These are phyloP conservation scores for Habrosyne pyritoides DNA, from an alignment of 2,888 invertebrate species.

Conservation along the genomic window DNA sequence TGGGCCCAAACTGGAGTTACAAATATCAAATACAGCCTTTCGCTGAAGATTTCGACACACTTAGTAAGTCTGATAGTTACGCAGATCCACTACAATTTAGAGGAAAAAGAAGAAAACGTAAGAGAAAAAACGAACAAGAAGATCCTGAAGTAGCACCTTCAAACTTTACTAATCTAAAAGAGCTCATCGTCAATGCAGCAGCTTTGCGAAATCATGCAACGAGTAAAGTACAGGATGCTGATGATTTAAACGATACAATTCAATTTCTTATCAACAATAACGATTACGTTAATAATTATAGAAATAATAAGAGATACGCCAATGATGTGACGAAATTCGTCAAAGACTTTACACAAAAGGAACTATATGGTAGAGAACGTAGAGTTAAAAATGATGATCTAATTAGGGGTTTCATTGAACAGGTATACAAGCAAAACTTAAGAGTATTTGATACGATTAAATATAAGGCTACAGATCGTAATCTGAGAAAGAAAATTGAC, in stretches of 20 bases:
- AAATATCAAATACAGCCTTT: constrained; percentile 27
- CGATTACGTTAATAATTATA: not conserved
- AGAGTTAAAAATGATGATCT: constrained; percentile 41
- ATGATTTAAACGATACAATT: not conserved
- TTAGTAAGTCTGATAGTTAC: not conserved
- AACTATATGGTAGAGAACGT: constrained; percentile 18
- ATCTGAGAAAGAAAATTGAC: constrained; percentile 32
- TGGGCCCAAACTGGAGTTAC: constrained; percentile 49
- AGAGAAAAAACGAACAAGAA: not conserved
- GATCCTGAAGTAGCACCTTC: not conserved
- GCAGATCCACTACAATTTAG: not conserved
- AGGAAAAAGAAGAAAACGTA: not conserved
- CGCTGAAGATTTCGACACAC: not conserved
- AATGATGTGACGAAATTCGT: constrained; percentile 10
- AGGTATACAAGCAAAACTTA: constrained; percentile 46
- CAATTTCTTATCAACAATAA: not conserved
- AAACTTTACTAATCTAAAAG: not conserved
- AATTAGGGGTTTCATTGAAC: constrained; percentile 43
- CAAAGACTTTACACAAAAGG: constrained; percentile 7
- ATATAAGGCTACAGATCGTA: constrained; percentile 25
- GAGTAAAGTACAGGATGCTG: not conserved
- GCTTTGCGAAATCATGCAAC: not conserved
- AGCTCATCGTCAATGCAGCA: not conserved
- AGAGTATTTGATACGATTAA: constrained; percentile 46
- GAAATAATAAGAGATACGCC: not conserved